These are phyloP conservation scores for Julus scandinavius DNA, from an alignment of 2,888 invertebrate species.

Conservation along the genomic window DNA sequence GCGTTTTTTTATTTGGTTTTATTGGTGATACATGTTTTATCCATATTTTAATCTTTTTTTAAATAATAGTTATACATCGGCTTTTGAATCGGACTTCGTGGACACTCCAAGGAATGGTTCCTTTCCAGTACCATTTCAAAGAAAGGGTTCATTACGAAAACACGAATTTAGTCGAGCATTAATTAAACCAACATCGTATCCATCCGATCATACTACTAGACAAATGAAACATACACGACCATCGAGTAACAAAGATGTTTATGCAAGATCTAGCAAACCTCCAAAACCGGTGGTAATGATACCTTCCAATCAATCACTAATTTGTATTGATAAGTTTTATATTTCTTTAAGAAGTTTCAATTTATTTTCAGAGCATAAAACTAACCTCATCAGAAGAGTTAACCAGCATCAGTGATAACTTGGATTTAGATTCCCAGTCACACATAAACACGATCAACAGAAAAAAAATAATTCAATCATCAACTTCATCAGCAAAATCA, in stretches of 20 bases:
- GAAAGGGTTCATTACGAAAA: background rate
- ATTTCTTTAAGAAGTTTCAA: background rate
- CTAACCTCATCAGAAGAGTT: background rate
- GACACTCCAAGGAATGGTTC: background rate
- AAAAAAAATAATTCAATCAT: background rate
- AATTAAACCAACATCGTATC: background rate
- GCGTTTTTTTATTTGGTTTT: too few relatives aligned
- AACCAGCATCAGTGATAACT: background rate
- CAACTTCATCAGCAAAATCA: background rate
- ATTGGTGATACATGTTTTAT: too few relatives aligned
- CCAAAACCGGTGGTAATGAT: background rate
- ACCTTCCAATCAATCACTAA: background rate
- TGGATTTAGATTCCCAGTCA: background rate
- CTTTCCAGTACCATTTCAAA: background rate
- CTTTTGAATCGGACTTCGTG: background rate
- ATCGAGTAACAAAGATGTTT: background rate
- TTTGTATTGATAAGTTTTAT: background rate
- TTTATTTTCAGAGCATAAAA: background rate
- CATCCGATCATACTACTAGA: background rate
- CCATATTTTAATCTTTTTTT: too few relatives aligned
- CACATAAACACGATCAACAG: background rate
- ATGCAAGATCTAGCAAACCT: conserved; percentile 6
- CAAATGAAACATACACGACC: conserved; percentile 18
- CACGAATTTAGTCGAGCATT: background rate
- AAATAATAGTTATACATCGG: background rate